These are phyloP conservation scores for Pogonophryne albipinna DNA, from an alignment of 2,797 vertebrate species.

Conservation along the genomic window DNA sequence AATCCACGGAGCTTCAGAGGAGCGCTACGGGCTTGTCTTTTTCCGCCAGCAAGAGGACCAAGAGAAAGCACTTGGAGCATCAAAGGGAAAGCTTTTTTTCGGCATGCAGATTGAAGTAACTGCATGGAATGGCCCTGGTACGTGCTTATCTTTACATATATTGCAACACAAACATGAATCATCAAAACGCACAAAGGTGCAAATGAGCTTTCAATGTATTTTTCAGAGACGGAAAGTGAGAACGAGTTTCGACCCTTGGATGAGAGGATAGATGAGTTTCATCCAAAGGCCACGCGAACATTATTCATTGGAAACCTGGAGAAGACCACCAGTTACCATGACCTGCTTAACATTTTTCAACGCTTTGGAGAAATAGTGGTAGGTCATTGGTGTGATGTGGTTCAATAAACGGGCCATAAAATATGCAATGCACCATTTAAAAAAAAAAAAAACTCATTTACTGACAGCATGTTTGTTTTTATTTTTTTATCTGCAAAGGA, in stretches of 20 bases:
- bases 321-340: slow-evolving; percentile 97
- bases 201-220: slow-evolving; percentile 6
- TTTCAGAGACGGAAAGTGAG: slow-evolving; percentile 97
- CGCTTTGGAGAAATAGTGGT: slow-evolving; percentile 99
- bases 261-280: slow-evolving; percentile 98
- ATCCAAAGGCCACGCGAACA: slow-evolving; percentile 97
- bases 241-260: slow-evolving; percentile 98
- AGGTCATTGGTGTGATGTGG: slow-evolving; percentile 53
- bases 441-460: slow-evolving; percentile 17
- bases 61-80: slow-evolving; percentile 96
- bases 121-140: slow-evolving; percentile 97
- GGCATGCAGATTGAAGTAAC: slow-evolving; percentile 99
- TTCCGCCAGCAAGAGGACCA: slow-evolving; percentile 99
- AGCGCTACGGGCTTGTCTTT: slow-evolving; percentile 97
- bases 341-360: slow-evolving; percentile 97
- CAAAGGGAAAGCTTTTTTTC: slow-evolving; percentile 99
- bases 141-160: slow-evolving; percentile 45
- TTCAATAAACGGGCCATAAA: background rate
- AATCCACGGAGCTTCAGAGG: slow-evolving; percentile 96
- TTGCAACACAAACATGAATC: slow-evolving; percentile 5
- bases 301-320: slow-evolving; percentile 99
- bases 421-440: background rate
- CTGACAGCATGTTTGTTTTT: slow-evolving; percentile 31
- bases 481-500: slow-evolving; percentile 83
- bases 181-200: slow-evolving; percentile 21